phyloP scores from a whole-genome alignment of 2,888 invertebrate genomes.

The Spilosoma lubricipeda region DNA sequence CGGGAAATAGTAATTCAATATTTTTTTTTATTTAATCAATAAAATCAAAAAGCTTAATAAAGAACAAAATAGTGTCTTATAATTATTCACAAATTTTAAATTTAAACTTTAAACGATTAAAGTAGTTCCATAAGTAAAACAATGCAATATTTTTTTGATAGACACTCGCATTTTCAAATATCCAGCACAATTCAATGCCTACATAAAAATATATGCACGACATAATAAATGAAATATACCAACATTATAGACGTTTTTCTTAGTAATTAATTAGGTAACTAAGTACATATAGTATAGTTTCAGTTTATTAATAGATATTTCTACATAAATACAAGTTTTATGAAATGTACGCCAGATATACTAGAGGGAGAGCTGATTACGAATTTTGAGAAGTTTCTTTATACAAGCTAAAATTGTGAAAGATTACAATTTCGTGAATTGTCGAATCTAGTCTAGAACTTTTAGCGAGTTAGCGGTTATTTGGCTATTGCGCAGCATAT shows the following conservation, averaged over 20 bases:
- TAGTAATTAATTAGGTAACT: constrained; percentile 38
- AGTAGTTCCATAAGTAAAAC: neutral
- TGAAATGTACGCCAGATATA: constrained; percentile 31
- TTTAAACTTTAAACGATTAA: neutral
- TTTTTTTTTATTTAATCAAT: neutral
- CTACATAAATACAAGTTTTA: constrained; percentile 32
- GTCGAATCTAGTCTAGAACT: no score
- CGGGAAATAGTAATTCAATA: neutral
- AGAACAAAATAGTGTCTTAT: neutral
- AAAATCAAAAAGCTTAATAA: neutral
- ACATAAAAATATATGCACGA: constrained; percentile 35
- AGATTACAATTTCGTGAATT: no score
- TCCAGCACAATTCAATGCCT: constrained; percentile 40
- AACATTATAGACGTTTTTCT: constrained; percentile 28
- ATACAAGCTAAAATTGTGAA: no score
- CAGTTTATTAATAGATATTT: constrained; percentile 27
- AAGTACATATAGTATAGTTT: constrained; percentile 30
- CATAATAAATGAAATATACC: constrained; percentile 21
- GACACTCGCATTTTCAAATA: constrained; percentile 24
- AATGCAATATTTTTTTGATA: neutral
- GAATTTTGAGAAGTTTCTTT: no score
- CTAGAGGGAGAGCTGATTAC: no score
- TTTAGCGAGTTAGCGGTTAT: no score
- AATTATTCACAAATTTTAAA: neutral
- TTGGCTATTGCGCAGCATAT: no score